Evolutionary conservation across 2,797 vertebrate genomes (phyloP).

Genomic region (Tangara arthus): DNA sequence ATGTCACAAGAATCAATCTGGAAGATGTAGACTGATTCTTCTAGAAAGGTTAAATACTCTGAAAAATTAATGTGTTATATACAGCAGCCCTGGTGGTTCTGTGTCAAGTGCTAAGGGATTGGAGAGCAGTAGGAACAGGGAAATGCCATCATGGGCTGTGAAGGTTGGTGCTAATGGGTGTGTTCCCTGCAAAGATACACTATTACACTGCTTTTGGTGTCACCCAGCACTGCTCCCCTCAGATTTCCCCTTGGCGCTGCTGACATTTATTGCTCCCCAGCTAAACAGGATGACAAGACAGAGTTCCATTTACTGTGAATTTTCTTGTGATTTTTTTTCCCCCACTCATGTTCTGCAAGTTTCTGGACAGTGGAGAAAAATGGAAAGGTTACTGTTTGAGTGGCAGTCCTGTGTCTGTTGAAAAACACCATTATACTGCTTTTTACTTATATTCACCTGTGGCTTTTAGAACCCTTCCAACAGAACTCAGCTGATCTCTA

Average conservation of each 20-base stretch:
- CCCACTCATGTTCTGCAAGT: not conserved
- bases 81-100: not conserved
- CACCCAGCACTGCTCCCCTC: not conserved
- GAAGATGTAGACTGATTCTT: not conserved
- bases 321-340: not conserved
- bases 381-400: not conserved
- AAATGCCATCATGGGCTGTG: not conserved
- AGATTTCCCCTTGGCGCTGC: not conserved
- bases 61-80: not conserved
- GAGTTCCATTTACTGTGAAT: not conserved
- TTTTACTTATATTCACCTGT: accelerated
- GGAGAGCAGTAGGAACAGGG: not conserved
- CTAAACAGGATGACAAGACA: not conserved
- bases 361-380: not conserved
- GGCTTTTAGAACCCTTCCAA: not conserved
- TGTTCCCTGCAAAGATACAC: not conserved
- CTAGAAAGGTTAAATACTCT: slow-evolving; percentile 13
- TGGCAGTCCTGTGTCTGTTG: not conserved
- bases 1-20: not conserved
- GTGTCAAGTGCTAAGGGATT: not conserved
- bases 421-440: not conserved
- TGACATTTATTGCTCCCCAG: slow-evolving; percentile 24
- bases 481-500: not conserved
- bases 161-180: not conserved
- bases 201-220: not conserved